Base-by-base conservation (phyloP, 2,888 invertebrate genomes). In the Cactoblastis cactorum region DNA sequence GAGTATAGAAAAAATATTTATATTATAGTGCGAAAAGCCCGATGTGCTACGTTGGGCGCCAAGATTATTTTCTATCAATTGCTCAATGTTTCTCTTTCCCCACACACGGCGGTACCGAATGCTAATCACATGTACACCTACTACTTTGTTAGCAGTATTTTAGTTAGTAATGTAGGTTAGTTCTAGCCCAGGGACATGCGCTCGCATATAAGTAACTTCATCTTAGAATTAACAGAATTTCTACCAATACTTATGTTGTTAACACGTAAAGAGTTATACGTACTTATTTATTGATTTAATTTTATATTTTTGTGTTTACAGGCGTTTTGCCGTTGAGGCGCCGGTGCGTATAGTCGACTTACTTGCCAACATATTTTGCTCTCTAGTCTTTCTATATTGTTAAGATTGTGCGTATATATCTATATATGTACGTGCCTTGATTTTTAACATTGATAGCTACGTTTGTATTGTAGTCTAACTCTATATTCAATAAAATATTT, bases 131-230 rank as follows among this genome's bases (percentile, higher is more conserved):
- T 83, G 80, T 84, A 80, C 77, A 77, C 74, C 74, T 77, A 67
- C 64, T 76, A 67, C 64, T 76, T 75, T 71, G 77, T 72, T 84
- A 86, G 84, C 84, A 86, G 85, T 86, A 87, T 85, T 87, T 77
- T 84, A 84, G 80, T 65, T 57, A 37, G 47, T 48, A 37, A 87
- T 84, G 80, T 87, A 87, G 83, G 82, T 72, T 86, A 85, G 81
- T 28, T 32, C 15, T 11, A 11, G 14, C 14, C 28, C 28, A 78
- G 11, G 43, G 14, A 14, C 43, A 14, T 14, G 43, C 43, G 43
- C 43, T 43, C 43, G 43, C 43, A 43, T 17, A 28, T 43, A 9
- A 3, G 15, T 28, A 14, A 28, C 4, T 43, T 22, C 15, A 43
- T 15, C 43, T 43, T 28, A 17, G 43, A 15, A 11, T 9, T 15